Evolutionary conservation across 2,113 vertebrate species (phyloP).

Genomic region (Gadus chalcogrammus): DNA sequence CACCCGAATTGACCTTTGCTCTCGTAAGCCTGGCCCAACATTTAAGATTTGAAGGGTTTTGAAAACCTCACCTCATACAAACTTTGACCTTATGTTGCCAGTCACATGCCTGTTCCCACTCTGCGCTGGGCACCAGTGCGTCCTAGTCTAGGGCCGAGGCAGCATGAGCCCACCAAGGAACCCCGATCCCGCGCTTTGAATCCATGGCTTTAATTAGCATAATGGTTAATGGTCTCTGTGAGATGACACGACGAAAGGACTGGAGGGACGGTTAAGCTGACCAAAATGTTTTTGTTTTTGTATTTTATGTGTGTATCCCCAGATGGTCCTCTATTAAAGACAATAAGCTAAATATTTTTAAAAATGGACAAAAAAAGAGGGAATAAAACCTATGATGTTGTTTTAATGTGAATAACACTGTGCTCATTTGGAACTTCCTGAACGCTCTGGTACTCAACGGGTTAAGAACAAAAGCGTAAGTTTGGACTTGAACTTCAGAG

Average conservation of each 20-base stretch:
- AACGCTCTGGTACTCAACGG: constrained; percentile 58
- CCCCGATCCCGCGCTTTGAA: constrained; percentile 55
- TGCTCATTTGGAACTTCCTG: constrained; percentile 68
- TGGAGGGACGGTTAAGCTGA: constrained; percentile 61
- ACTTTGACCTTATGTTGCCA: constrained; percentile 13
- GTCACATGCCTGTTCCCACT: not conserved
- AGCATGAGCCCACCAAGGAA: constrained; percentile 35
- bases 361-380: constrained; percentile 63
- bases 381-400: constrained; percentile 57
- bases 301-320: constrained; percentile 56
- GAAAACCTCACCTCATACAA: not conserved
- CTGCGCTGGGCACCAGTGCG: not conserved
- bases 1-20: too few relatives aligned
- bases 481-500: constrained; percentile 34
- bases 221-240: constrained; percentile 77
- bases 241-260: constrained; percentile 71
- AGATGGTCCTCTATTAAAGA: constrained; percentile 62
- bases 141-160: constrained; percentile 16
- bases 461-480: constrained; percentile 53
- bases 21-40: too few relatives aligned
- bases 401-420: constrained; percentile 70
- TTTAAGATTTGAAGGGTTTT: too few relatives aligned
- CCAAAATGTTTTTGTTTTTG: constrained; percentile 62
- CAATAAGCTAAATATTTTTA: constrained; percentile 76
- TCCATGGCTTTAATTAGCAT: constrained; percentile 75